phyloP scores from a whole-genome alignment of 2,888 invertebrate genomes.

The Embidobia sp. region DNA sequence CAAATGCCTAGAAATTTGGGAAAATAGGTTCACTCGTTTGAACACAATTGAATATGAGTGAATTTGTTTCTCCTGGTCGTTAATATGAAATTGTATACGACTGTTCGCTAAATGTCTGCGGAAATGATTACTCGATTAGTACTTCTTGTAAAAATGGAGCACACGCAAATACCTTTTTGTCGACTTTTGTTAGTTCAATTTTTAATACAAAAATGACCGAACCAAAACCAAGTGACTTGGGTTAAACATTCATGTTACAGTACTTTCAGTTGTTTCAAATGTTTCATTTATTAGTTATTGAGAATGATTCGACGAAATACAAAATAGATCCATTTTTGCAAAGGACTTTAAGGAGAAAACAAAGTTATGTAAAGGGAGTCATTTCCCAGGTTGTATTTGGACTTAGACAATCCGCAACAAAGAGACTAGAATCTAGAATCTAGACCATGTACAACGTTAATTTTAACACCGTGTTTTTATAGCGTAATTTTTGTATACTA shows the following conservation, averaged over 20 bases:
- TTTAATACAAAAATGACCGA: no score
- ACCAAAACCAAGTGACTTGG: no score
- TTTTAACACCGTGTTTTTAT: slow-evolving; percentile 65
- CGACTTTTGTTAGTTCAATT: no score
- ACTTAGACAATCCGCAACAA: slow-evolving; percentile 54
- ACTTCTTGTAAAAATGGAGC: slow-evolving; percentile 3
- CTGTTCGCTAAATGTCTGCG: slow-evolving; percentile 5
- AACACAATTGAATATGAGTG: neutral
- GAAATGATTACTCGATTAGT: neutral
- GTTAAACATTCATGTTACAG: no score
- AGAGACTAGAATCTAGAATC: slow-evolving; percentile 56
- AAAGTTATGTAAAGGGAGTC: neutral
- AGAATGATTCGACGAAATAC: no score
- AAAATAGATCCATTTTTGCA: neutral
- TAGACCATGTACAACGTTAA: slow-evolving; percentile 51
- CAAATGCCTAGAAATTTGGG: slow-evolving; percentile 8
- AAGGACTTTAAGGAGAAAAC: neutral
- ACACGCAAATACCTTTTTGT: no score
- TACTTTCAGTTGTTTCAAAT: no score
- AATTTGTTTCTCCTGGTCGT: slow-evolving; percentile 1
- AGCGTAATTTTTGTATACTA: slow-evolving; percentile 65
- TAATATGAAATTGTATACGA: slow-evolving; percentile 29
- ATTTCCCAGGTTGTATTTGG: slow-evolving; percentile 42
- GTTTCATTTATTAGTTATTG: no score
- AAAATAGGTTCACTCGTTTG: neutral